These are phyloP conservation scores for Eupeodes latifasciatus DNA, from an alignment of 2,888 invertebrate species.

Conservation along the genomic window DNA sequence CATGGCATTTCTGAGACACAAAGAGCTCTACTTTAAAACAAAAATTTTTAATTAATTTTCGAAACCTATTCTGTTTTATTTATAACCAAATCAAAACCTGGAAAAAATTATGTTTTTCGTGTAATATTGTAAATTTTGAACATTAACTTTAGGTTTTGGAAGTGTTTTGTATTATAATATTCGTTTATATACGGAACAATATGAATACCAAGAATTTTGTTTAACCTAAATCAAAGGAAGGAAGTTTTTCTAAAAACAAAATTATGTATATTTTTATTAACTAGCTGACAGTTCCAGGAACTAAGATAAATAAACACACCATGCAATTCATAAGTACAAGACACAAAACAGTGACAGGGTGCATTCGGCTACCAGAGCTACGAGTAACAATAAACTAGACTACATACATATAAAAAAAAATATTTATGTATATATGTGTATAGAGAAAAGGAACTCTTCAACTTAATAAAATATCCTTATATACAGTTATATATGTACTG, in stretches of 20 bases:
- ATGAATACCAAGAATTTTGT: background rate
- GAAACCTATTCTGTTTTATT: too few species aligned
- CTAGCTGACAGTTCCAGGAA: conserved; percentile 47
- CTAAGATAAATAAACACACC: background rate
- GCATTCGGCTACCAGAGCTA: conserved; percentile 14
- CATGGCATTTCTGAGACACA: too few species aligned
- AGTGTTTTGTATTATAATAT: too few species aligned
- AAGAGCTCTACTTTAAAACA: too few species aligned
- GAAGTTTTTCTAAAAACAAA: background rate
- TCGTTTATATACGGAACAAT: too few species aligned
- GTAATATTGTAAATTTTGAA: too few species aligned
- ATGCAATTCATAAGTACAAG: background rate
- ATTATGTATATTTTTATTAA: background rate
- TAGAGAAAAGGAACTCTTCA: conserved; percentile 56
- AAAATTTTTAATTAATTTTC: too few species aligned
- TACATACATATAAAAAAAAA: too few species aligned
- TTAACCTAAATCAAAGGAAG: background rate
- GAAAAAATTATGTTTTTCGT: too few species aligned
- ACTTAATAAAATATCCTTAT: conserved; percentile 71
- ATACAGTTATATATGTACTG: conserved; percentile 56
- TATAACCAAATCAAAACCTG: too few species aligned
- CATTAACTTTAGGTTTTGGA: too few species aligned
- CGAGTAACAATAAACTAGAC: background rate
- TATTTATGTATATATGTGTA: too few species aligned
- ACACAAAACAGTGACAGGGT: conserved; percentile 28